phyloP scores from a whole-genome alignment of 2,113 vertebrate species.

The Gallinago paraguaiae region DNA sequence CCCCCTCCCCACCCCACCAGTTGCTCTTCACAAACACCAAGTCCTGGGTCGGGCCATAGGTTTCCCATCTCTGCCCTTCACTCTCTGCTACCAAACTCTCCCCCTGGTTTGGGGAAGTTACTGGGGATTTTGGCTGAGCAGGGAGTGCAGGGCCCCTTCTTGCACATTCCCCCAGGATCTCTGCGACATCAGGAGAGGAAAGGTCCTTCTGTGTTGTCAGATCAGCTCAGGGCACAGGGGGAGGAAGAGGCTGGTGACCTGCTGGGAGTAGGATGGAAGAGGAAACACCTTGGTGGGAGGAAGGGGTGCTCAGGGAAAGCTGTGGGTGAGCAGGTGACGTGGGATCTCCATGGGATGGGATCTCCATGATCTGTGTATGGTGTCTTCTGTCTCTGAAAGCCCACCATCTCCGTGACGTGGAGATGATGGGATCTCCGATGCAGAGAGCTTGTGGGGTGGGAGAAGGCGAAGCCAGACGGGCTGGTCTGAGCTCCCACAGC shows the following conservation, averaged over 20 bases:
- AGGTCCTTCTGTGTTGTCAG: not conserved
- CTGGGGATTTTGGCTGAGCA: not conserved
- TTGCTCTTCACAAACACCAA: not conserved
- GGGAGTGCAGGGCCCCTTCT: not conserved
- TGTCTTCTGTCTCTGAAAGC: too few species aligned
- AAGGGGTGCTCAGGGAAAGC: not conserved
- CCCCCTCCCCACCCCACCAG: not conserved
- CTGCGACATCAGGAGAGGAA: not conserved
- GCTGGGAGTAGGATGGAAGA: not conserved
- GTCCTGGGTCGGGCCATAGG: not conserved
- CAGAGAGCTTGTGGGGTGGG: not conserved
- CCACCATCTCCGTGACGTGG: too few species aligned
- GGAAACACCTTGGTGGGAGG: not conserved
- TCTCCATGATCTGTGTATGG: too few species aligned
- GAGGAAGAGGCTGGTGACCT: not conserved
- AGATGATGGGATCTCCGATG: too few species aligned
- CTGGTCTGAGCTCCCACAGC: not conserved
- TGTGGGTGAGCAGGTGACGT: too few species aligned
- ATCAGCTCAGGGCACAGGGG: not conserved
- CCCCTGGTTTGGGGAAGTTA: too few species aligned
- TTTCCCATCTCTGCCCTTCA: not conserved
- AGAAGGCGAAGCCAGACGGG: not conserved
- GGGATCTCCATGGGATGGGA: too few species aligned
- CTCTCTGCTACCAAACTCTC: not conserved
- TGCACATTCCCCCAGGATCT: accelerated